Conservation (phyloP, 2,797 vertebrate species). For the Oreortyx pictus region DNA sequence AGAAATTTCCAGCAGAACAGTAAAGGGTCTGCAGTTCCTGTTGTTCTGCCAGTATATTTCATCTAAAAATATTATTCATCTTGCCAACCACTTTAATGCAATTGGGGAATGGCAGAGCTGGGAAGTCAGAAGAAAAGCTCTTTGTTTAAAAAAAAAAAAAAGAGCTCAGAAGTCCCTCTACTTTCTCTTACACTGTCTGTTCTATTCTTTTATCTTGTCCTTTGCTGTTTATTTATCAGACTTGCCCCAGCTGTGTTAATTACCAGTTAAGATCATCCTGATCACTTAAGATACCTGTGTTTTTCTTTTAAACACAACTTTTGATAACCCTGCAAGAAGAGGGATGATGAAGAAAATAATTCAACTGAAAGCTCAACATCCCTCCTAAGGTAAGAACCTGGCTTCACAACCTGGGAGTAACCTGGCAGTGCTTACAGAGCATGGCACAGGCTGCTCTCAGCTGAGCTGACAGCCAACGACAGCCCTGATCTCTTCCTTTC, state of each 20-base stretch:
- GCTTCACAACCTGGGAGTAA: slow-evolving; percentile 5
- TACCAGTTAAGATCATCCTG: slow-evolving; percentile 38
- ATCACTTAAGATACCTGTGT: not conserved
- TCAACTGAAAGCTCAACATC: not conserved
- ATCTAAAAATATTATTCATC: slow-evolving; percentile 76
- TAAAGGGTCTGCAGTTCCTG: slow-evolving; percentile 72
- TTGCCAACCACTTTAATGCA: slow-evolving; percentile 72
- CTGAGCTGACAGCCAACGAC: not conserved
- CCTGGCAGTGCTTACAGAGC: slow-evolving; percentile 1
- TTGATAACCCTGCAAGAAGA: not conserved
- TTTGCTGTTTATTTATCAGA: slow-evolving; percentile 52
- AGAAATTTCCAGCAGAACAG: slow-evolving; percentile 80
- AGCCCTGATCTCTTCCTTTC: slow-evolving; percentile 47
- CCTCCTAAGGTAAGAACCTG: not conserved
- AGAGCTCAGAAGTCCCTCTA: slow-evolving; percentile 35
- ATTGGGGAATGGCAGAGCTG: slow-evolving; percentile 66
- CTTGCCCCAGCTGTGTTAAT: slow-evolving; percentile 64
- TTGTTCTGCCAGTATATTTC: slow-evolving; percentile 75
- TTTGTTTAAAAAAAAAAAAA: slow-evolving; percentile 53
- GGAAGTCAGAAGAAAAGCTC: slow-evolving; percentile 60
- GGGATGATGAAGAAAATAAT: not conserved
- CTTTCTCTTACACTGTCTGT: slow-evolving; percentile 49
- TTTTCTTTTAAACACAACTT: slow-evolving; percentile 27
- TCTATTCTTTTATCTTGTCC: slow-evolving; percentile 22
- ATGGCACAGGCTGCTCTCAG: slow-evolving; percentile 6